Percentiles rank a stretch among this genome's conserved stretches.
phyloP scores from a whole-genome alignment of 2,113 vertebrate species.

The Xyrauchen texanus region DNA sequence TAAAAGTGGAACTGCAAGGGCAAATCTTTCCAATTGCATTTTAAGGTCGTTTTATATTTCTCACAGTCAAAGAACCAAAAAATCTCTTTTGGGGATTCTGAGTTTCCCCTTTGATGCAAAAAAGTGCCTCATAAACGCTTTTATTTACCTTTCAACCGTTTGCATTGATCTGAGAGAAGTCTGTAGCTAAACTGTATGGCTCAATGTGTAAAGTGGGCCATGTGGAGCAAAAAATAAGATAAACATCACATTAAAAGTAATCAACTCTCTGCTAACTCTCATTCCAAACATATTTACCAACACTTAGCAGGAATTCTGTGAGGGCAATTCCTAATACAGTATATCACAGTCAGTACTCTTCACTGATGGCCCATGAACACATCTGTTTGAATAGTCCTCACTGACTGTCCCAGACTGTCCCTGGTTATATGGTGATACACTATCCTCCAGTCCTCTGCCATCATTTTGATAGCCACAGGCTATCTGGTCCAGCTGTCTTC shows the following conservation, averaged over 20 bases:
- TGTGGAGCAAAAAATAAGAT: background rate
- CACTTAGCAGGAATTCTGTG: constrained; percentile 21
- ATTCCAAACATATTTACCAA: constrained; percentile 19
- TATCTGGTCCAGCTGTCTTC: background rate
- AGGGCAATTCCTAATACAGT: background rate
- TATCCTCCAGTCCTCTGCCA: background rate
- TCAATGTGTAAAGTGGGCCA: background rate
- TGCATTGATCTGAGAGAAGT: background rate
- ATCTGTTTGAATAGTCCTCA: too few relatives aligned
- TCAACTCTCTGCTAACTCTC: background rate
- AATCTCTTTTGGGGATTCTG: constrained; percentile 26
- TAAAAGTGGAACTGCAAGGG: too few relatives aligned
- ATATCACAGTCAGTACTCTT: background rate
- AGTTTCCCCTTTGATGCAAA: constrained; percentile 32
- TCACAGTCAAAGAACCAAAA: background rate
- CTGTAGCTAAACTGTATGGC: background rate
- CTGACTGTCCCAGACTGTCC: too few relatives aligned
- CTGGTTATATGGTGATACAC: too few relatives aligned
- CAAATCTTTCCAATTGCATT: too few relatives aligned
- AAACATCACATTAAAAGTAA: background rate
- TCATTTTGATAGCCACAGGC: background rate
- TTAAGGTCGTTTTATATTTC: constrained; percentile 36
- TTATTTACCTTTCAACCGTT: constrained; percentile 20
- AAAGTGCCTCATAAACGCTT: constrained; percentile 48
- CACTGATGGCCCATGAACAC: background rate